Conservation (phyloP, 2,888 invertebrate genomes). For the Acleris literana region DNA sequence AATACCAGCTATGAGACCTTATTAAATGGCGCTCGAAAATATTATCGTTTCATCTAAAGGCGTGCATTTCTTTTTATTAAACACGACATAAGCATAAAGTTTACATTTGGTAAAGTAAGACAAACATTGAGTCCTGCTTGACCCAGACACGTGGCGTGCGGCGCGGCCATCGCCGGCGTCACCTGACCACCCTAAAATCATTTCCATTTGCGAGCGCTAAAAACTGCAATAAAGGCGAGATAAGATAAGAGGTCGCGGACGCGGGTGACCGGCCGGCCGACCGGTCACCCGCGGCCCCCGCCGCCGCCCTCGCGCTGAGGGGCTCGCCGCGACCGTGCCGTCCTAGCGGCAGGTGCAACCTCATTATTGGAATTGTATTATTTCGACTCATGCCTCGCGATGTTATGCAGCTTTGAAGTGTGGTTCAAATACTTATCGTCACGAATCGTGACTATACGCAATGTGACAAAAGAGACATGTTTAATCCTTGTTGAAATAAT, state of each 20-base stretch:
- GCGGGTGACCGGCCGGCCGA: conserved; percentile 15
- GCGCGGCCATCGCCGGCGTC: not conserved
- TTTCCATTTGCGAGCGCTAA: conserved; percentile 14
- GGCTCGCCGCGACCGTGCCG: not conserved
- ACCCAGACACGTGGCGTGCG: not conserved
- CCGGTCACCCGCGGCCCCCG: conserved; percentile 40
- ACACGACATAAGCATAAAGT: too few species aligned
- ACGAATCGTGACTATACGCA: too few species aligned
- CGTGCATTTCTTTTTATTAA: too few species aligned
- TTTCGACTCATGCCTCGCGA: conserved; percentile 7
- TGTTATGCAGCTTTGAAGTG: not conserved
- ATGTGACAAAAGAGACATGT: too few species aligned
- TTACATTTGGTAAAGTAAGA: too few species aligned
- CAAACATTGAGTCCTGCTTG: not conserved
- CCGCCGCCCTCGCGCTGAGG: conserved; percentile 10
- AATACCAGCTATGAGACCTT: too few species aligned
- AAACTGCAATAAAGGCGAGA: conserved; percentile 32
- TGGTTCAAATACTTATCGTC: too few species aligned
- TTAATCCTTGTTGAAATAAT: too few species aligned
- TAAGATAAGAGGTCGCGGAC: conserved; percentile 39
- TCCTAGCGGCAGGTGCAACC: not conserved
- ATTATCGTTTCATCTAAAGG: too few species aligned
- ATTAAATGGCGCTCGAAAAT: too few species aligned
- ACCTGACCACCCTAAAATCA: conserved; percentile 5
- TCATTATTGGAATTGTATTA: conserved; percentile 14